phyloP scores from a whole-genome alignment of 2,113 vertebrate genomes.

The Pygoscelis adeliae region DNA sequence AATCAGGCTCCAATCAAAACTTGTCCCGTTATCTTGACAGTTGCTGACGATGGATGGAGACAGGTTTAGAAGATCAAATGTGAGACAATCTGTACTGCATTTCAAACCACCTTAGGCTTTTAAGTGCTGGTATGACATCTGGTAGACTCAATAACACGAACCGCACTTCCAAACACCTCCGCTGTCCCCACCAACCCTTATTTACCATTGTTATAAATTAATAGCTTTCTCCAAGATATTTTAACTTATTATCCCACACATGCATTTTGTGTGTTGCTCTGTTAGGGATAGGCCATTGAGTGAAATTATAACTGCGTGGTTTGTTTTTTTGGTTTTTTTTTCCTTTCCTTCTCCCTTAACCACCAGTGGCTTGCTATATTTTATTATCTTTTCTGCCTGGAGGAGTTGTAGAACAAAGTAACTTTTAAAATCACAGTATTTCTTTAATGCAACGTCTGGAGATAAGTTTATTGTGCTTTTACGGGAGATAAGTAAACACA shows the following conservation, averaged over 20 bases:
- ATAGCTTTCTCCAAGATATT: background rate
- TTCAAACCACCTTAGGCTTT: background rate
- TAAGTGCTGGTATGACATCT: background rate
- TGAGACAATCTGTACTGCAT: background rate
- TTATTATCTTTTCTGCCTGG: conserved; percentile 2
- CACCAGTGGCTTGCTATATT: background rate
- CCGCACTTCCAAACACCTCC: background rate
- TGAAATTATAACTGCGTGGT: background rate
- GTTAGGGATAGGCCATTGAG: background rate
- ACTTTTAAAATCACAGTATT: background rate
- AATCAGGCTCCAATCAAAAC: background rate
- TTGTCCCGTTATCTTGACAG: background rate
- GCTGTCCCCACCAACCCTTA: background rate
- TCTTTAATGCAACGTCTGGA: background rate
- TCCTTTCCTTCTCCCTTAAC: background rate
- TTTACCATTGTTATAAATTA: background rate
- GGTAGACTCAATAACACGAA: background rate
- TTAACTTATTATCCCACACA: background rate
- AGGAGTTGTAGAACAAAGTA: conserved; percentile 21
- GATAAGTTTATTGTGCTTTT: background rate
- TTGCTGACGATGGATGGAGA: background rate
- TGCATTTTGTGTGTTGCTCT: background rate
- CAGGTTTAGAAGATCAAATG: background rate
- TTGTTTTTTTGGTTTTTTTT: background rate
- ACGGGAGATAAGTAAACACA: background rate